These are phyloP conservation scores for Scarus forsteni DNA, from an alignment of 2,797 vertebrate species.

Conservation along the genomic window DNA sequence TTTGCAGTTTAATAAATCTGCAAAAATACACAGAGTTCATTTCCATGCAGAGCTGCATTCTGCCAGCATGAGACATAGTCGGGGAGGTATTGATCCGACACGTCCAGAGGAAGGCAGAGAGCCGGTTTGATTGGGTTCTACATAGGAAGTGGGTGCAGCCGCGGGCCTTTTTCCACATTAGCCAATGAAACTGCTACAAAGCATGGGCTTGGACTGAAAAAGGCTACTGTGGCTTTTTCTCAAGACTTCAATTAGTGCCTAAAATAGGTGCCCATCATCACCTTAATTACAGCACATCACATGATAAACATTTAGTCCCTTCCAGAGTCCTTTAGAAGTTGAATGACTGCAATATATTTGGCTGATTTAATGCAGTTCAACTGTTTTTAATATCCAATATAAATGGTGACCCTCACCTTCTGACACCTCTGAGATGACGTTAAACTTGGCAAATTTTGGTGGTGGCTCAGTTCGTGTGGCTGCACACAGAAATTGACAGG, in stretches of 20 bases:
- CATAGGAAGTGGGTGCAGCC: constrained; percentile 76
- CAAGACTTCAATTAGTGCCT: constrained; percentile 12
- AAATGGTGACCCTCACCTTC: neutral
- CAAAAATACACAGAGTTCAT: constrained; percentile 49
- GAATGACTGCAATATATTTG: neutral
- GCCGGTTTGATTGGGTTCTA: constrained; percentile 80
- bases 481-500: constrained; percentile 56
- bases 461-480: constrained; percentile 13
- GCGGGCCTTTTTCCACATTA: constrained; percentile 86
- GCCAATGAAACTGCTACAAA: constrained; percentile 72
- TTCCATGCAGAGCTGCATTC: constrained; percentile 62
- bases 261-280: neutral
- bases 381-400: neutral
- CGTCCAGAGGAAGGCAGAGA: constrained; percentile 67
- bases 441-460: neutral
- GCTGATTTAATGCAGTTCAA: neutral
- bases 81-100: constrained; percentile 75
- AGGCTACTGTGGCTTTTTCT: constrained; percentile 13
- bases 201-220: constrained; percentile 44
- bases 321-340: neutral
- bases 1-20: constrained; percentile 43
- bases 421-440: neutral
- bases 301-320: neutral
- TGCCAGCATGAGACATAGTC: constrained; percentile 58
- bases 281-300: neutral